Percentiles rank a stretch among this genome's conserved stretches.
Evolutionary conservation across 1,140 invertebrate genomes (phyloP).

Genomic region (Zophobas morio): DNA sequence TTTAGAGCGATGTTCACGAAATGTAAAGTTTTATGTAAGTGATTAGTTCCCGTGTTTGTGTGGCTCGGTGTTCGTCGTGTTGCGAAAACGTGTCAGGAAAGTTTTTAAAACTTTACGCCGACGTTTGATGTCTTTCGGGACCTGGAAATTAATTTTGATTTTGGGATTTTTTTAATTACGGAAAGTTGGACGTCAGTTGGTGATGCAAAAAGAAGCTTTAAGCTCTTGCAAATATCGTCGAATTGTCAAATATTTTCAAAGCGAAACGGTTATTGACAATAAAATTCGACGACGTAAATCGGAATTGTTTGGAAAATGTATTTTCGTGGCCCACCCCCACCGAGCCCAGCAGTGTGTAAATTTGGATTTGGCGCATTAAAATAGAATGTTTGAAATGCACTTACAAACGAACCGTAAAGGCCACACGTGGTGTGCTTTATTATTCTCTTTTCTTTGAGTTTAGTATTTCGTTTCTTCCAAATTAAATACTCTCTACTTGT

Average conservation of each 20-base stretch:
- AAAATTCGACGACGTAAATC: too few relatives aligned
- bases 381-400: conserved; percentile 28
- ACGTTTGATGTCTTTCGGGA: too few relatives aligned
- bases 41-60: too few relatives aligned
- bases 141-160: background rate
- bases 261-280: background rate
- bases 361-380: conserved; percentile 26
- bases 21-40: too few relatives aligned
- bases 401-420: background rate
- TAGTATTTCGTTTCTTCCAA: background rate
- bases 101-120: too few relatives aligned
- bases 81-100: too few relatives aligned
- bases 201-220: background rate
- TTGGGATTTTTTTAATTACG: background rate
- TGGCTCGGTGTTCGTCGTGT: too few relatives aligned
- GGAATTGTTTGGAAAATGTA: background rate
- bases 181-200: background rate
- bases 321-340: conserved; percentile 23
- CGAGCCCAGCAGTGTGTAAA: background rate
- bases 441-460: conserved; percentile 2
- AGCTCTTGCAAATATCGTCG: background rate
- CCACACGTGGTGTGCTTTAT: conserved; percentile 6
- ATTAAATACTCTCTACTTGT: too few relatives aligned
- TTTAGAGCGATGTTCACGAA: too few relatives aligned
- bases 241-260: background rate